phyloP scores from a whole-genome alignment of 2,888 invertebrate species.

The Caradrina clavipalpis region DNA sequence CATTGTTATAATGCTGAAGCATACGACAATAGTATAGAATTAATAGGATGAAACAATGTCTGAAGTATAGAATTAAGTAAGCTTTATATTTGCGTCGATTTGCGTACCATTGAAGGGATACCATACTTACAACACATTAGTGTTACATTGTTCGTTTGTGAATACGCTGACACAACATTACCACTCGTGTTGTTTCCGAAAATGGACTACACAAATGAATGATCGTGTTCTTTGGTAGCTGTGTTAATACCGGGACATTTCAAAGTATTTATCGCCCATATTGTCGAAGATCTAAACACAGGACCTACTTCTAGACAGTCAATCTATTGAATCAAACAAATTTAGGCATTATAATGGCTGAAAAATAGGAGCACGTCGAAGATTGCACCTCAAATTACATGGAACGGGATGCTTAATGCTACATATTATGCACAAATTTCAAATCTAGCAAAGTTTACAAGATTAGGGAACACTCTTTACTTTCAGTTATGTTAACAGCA shows the following conservation, averaged over 20 bases:
- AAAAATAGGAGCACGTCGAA: constrained; percentile 58
- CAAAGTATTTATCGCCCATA: constrained; percentile 68
- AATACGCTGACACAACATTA: constrained; percentile 79
- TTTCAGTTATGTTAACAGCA: constrained; percentile 80
- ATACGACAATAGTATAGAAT: constrained; percentile 89
- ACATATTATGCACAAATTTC: constrained; percentile 76
- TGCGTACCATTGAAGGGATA: constrained; percentile 85
- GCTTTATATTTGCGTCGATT: constrained; percentile 85
- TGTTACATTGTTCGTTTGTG: constrained; percentile 81
- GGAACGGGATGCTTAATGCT: constrained; percentile 76
- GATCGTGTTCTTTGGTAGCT: constrained; percentile 73
- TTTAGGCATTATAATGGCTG: constrained; percentile 77
- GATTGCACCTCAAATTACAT: constrained; percentile 57
- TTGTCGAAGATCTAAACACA: constrained; percentile 82
- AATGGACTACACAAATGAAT: constrained; percentile 84
- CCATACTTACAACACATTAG: constrained; percentile 89
- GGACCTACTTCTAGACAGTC: constrained; percentile 85
- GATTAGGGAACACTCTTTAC: constrained; percentile 75
- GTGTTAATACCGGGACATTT: constrained; percentile 68
- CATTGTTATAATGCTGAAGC: constrained; percentile 90
- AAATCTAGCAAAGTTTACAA: constrained; percentile 82
- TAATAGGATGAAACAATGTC: constrained; percentile 87
- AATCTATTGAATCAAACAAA: constrained; percentile 81
- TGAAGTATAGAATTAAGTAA: constrained; percentile 86
- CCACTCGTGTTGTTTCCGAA: constrained; percentile 80